Evolutionary conservation across 2,888 invertebrate species (phyloP).

Genomic region (Torymus aiolomorphi): DNA sequence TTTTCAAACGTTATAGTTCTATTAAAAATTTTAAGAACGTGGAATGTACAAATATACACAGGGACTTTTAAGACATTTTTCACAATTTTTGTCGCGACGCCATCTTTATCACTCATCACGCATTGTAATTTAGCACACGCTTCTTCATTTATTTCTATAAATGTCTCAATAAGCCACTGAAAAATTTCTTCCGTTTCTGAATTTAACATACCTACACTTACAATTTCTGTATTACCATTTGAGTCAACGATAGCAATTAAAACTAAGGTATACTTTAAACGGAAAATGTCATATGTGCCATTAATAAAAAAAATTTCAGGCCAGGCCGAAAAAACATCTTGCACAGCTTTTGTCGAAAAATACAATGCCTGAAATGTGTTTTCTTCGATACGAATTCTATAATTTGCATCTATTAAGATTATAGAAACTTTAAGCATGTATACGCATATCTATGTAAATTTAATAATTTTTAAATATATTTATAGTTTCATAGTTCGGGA

Average conservation of each 20-base stretch:
- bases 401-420: background rate
- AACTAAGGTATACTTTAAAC: conserved; percentile 8
- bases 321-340: conserved; percentile 8
- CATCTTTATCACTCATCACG: conserved; percentile 47
- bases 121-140: conserved; percentile 9
- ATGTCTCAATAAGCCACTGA: conserved; percentile 24
- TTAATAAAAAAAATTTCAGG: conserved; percentile 38
- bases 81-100: conserved; percentile 12
- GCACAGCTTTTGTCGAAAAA: conserved; percentile 26
- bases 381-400: background rate
- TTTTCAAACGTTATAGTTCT: no score
- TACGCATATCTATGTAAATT: no score
- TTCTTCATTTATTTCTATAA: conserved; percentile 10
- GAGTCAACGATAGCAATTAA: conserved; percentile 33
- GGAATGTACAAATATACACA: conserved; percentile 39
- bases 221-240: conserved; percentile 26
- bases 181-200: conserved; percentile 16
- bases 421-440: no score
- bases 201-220: conserved; percentile 21
- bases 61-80: conserved; percentile 37
- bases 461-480: no score
- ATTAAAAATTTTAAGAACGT: conserved; percentile 33
- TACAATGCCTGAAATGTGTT: conserved; percentile 36
- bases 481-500: no score
- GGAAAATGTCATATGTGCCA: conserved; percentile 33